Evolutionary conservation across 2,888 invertebrate species (phyloP).

Genomic region (Bruchidius siliquastri): DNA sequence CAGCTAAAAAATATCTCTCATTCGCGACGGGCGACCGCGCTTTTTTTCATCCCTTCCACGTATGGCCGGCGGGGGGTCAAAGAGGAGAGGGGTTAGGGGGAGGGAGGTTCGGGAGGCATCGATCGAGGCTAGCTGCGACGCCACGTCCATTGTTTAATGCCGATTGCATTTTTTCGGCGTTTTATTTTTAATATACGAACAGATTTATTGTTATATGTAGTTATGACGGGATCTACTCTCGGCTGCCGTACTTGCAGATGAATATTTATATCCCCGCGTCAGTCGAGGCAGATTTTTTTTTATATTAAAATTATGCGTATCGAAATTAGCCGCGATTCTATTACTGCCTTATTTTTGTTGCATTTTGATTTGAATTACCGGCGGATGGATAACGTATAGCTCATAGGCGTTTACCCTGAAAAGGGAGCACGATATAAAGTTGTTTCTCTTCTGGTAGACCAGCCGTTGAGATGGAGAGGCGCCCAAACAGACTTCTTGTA

Average conservation of each 20-base stretch:
- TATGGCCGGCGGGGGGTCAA: not conserved
- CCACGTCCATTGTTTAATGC: not conserved
- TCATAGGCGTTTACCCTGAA: too few relatives aligned
- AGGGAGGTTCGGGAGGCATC: not conserved
- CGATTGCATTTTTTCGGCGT: slow-evolving; percentile 28
- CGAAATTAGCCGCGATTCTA: slow-evolving; percentile 32
- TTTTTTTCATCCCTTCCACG: not conserved
- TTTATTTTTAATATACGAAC: slow-evolving; percentile 36
- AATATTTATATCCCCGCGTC: slow-evolving; percentile 37
- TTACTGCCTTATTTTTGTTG: slow-evolving; percentile 24
- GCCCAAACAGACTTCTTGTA: too few relatives aligned
- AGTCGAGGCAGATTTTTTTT: slow-evolving; percentile 32
- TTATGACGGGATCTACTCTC: slow-evolving; percentile 33
- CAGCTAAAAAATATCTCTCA: not conserved
- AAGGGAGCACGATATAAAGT: too few relatives aligned
- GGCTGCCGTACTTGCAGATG: slow-evolving; percentile 38
- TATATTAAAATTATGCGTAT: slow-evolving; percentile 36
- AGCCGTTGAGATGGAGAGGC: too few relatives aligned
- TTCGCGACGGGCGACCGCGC: not conserved
- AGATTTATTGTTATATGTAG: slow-evolving; percentile 42
- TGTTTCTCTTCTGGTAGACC: too few relatives aligned
- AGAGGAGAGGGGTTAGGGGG: not conserved
- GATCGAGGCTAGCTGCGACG: not conserved
- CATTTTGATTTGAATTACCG: slow-evolving; percentile 27
- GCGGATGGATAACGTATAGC: slow-evolving; percentile 10